Evolutionary conservation across 1,140 invertebrate genomes (phyloP), one percentile per base, ranked within the genome.

Genomic region (Drosophila parabipectinata): DNA sequence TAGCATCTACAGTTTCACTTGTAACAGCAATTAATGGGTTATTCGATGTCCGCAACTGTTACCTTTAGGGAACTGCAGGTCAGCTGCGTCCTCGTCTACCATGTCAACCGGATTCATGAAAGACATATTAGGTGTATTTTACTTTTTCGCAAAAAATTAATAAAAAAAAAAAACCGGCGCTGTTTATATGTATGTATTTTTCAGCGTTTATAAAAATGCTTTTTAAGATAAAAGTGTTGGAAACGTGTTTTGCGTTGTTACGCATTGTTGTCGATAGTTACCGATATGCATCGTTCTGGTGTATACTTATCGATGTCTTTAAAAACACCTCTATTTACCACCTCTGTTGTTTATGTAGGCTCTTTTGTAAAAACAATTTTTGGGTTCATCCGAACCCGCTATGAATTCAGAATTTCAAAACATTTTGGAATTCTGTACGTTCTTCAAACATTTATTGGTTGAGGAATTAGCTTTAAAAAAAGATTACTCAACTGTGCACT

Each of bases 1-100:
- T 67, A 34, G 7, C 3, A 21, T 24, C 18, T 24, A 41, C 59
- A 9, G 47, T 58, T 52, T 80, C 79, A 88, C 84, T 72, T 90
- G 69, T 79, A 78, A 72, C 15, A 37, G 77, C 59, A 47, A 14
- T 39, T 61, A 14, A 34, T 15, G 15, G 34, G 34, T 51, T 69
- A 50, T 14, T 34, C 18, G 32, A 1, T 6, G n/a, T 14, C 34
- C 72, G 4, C 30, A 2, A 34, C 4, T 30, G 48, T 72, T 93
- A 96, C 96, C 96, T 96, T 97, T 97, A 0, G 96, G 96, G 93
- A 97, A 97, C 74, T 96, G 96, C 62, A 97, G 92, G 92, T 97
- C 96, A 1, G 96, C 96, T 3, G 96, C 96, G 92, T 97, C 96
- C 93, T 97, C 96, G 91, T 97, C 96, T 7, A 95, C 94, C 78